Percentiles rank a stretch among this genome's conserved stretches.
These are phyloP conservation scores for Sakesphorus luctuosus DNA, from an alignment of 2,113 vertebrate genomes.

Conservation along the genomic window DNA sequence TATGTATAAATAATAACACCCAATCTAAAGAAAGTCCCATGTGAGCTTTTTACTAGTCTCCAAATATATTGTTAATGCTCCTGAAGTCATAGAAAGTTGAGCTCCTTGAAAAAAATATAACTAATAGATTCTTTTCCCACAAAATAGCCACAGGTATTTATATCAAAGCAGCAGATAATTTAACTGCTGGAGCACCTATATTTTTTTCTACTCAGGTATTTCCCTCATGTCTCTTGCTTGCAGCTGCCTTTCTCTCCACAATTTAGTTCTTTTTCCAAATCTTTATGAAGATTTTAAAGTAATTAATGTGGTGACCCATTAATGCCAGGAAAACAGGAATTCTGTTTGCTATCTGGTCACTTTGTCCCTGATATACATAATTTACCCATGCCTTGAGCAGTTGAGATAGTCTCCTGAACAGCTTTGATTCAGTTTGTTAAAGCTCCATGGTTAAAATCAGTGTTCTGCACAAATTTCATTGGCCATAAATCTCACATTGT, in stretches of 20 bases:
- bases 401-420: background rate
- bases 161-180: background rate
- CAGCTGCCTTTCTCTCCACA: background rate
- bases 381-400: background rate
- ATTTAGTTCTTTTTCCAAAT: background rate
- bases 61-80: background rate
- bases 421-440: background rate
- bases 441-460: background rate
- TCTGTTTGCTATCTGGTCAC: background rate
- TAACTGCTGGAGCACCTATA: background rate
- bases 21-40: background rate
- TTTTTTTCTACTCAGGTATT: background rate
- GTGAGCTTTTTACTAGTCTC: background rate
- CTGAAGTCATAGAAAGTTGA: background rate
- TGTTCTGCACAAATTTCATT: background rate
- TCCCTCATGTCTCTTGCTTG: background rate
- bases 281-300: background rate
- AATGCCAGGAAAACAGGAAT: background rate
- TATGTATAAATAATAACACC: constrained; percentile 39
- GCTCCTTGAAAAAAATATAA: background rate
- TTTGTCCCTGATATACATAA: background rate
- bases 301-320: background rate
- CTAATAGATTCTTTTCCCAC: background rate
- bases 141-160: background rate
- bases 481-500: background rate